Conservation (phyloP, 2,888 invertebrate genomes). For the Nymphalis urticae region DNA sequence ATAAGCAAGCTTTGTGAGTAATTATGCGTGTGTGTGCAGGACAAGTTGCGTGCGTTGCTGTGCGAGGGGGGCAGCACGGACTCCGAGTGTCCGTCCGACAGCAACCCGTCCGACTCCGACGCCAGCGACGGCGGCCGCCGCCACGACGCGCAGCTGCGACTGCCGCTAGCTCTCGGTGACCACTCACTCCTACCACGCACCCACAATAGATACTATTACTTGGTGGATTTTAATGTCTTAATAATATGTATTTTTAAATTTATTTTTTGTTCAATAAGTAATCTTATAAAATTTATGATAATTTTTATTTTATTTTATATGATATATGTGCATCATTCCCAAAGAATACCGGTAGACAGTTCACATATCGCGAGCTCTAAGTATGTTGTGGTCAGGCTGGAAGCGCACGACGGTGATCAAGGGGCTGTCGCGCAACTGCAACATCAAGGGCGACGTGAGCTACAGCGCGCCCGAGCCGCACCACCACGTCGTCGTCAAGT, state of each 20-base stretch:
- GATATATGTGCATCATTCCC: too few relatives aligned
- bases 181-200: background rate
- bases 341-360: too few relatives aligned
- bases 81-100: conserved; percentile 74
- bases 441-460: conserved; percentile 95
- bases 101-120: conserved; percentile 73
- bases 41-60: conserved; percentile 71
- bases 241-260: too few relatives aligned
- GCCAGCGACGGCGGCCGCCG: conserved; percentile 62
- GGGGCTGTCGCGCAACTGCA: conserved; percentile 92
- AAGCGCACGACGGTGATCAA: conserved; percentile 95
- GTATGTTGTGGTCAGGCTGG: conserved; percentile 84
- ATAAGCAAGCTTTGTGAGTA: too few relatives aligned
- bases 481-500: conserved; percentile 81
- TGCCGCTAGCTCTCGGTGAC: conserved; percentile 65
- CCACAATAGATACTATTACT: too few relatives aligned
- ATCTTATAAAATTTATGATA: too few relatives aligned
- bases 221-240: too few relatives aligned
- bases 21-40: conserved; percentile 49
- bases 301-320: too few relatives aligned
- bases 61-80: conserved; percentile 74
- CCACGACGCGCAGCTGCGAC: conserved; percentile 61
- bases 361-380: background rate
- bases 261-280: too few relatives aligned
- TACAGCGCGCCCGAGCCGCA: conserved; percentile 88